Evolutionary conservation across 2,797 vertebrate genomes (phyloP).

Genomic region (Alcedo atthis): DNA sequence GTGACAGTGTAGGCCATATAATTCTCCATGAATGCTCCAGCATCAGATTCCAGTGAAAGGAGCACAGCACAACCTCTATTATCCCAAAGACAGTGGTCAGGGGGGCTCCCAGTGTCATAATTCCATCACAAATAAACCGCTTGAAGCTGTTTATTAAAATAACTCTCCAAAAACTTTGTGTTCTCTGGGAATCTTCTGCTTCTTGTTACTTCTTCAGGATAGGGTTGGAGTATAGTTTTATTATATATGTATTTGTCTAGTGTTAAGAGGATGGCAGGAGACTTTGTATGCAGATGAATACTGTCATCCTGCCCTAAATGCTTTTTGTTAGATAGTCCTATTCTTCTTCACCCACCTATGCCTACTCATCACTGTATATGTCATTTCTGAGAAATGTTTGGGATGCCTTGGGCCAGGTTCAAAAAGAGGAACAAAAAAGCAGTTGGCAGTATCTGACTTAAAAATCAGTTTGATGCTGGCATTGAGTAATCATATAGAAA

Average conservation of each 20-base stretch:
- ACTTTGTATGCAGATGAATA: background rate
- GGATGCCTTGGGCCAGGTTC: background rate
- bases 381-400: slow-evolving; percentile 24
- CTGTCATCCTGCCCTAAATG: background rate
- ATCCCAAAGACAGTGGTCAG: background rate
- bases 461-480: background rate
- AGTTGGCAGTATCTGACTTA: background rate
- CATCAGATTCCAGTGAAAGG: background rate
- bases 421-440: background rate
- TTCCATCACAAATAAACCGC: background rate
- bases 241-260: background rate
- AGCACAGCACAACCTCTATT: background rate
- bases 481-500: background rate
- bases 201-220: background rate
- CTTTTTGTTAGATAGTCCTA: background rate
- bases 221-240: background rate
- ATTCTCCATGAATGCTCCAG: background rate
- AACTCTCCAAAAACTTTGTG: background rate
- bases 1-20: background rate
- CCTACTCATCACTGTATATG: background rate
- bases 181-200: background rate
- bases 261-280: background rate
- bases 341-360: background rate
- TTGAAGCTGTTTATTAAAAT: background rate
- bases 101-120: background rate